Evolutionary conservation across 1,140 invertebrate genomes (phyloP), one percentile per base, ranked within the genome.

Genomic region (Brachionus calyciflorus): DNA sequence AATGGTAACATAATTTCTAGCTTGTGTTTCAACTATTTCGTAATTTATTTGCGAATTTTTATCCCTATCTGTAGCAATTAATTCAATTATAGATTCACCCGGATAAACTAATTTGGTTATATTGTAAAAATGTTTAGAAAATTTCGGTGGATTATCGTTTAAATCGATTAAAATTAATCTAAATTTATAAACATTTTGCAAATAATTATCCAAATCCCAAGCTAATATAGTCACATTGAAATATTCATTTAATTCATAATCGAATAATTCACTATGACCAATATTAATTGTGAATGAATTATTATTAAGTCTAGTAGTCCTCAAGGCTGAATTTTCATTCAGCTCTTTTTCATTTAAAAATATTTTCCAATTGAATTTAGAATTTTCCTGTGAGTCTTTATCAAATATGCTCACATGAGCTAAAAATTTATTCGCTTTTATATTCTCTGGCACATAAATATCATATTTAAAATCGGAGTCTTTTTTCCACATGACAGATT

Each of bases 351-450:
- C 19, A 21, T 76, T 46, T 12, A 30, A 19, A 24, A 76, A 9
- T 10, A 76, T 24, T 55, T 73, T 73, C 46, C 44, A 73, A 30
- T 49, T 21, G 24, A 73, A 49, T n/a, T 24, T 33, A n/a, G 46
- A 28, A 55, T 73, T 73, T 12, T 28, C n/a, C 7, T 26, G 17
- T 33, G 69, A 73, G 46, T 73, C 69, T 9, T 49, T 41, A 28
- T 73, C 69, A 37, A 17, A 37, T 7, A 73, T 73, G 69, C 69
- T 73, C 21, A 73, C 69, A 55, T 73, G 69, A 51, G 69, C 69
- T 3, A 73, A 28, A 26, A 73, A 73, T 30, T 73, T 49, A 19
- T 73, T 73, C 9, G 40, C 19, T 19, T 41, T 73, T 17, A 21
- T 41, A 24, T 73, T 49, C 14, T 73, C 69, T 10, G 17, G 5